Conservation (phyloP, 2,113 vertebrate genomes). For the Heloderma charlesbogerti region DNA sequence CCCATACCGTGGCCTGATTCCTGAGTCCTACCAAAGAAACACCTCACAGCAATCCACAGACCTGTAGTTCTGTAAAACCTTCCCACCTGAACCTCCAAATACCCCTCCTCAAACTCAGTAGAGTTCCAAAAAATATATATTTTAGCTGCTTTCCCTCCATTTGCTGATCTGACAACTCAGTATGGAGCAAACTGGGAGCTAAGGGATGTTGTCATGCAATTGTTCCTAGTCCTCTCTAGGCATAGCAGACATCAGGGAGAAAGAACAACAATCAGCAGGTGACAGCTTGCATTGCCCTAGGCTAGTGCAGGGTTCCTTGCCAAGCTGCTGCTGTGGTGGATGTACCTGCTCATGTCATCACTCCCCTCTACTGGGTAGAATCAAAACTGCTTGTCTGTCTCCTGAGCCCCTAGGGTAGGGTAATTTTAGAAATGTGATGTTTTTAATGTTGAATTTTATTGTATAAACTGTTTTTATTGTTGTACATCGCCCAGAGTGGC, state of each 20-base stretch:
- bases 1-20: background rate
- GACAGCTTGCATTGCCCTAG: background rate
- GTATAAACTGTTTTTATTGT: too few species aligned
- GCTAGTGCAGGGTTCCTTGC: accelerated
- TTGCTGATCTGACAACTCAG: background rate
- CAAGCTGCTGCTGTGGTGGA: accelerated
- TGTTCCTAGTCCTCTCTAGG: background rate
- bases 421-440: too few species aligned
- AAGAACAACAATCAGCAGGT: background rate
- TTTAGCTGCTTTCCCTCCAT: background rate
- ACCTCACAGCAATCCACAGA: background rate
- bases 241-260: background rate
- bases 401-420: background rate
- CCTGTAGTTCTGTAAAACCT: background rate
- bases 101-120: background rate
- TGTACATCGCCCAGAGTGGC: too few species aligned
- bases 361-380: conserved; percentile 13
- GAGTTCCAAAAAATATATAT: background rate
- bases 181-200: background rate
- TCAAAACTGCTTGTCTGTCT: background rate
- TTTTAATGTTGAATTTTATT: too few species aligned
- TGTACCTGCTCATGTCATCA: background rate
- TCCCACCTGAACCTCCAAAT: background rate
- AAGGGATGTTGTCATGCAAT: background rate
- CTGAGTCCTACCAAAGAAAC: background rate